phyloP scores from a whole-genome alignment of 2,888 invertebrate species.

The Sinopyrophorus schimmeli region DNA sequence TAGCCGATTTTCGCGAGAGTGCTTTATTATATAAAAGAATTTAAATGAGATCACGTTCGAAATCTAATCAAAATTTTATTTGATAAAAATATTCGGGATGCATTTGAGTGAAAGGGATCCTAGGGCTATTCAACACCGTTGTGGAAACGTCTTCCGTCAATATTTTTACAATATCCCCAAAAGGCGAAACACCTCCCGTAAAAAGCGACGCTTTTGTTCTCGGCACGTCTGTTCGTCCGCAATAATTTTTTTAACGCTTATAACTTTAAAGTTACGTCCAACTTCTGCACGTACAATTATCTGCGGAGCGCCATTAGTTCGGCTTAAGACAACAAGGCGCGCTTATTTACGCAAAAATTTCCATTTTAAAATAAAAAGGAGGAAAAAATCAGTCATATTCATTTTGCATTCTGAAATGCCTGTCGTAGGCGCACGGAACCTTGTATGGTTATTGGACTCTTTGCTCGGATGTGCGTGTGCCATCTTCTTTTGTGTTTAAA shows the following conservation, averaged over 20 bases:
- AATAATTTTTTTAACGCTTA: conserved; percentile 6
- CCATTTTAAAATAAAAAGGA: no score
- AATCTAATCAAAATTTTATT: no score
- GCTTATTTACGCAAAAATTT: not conserved
- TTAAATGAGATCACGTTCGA: no score
- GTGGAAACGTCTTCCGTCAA: conserved; percentile 1
- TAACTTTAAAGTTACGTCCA: not conserved
- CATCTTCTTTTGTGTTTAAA: conserved; percentile 21
- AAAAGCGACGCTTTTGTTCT: conserved; percentile 7
- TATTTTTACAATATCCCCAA: conserved; percentile 5
- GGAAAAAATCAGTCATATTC: conserved; percentile 2
- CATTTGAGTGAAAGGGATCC: conserved; percentile 4
- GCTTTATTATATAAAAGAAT: no score
- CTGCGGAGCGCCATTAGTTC: not conserved
- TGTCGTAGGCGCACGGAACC: conserved; percentile 10
- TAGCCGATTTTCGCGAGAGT: no score
- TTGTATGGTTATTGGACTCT: conserved; percentile 12
- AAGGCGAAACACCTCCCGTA: conserved; percentile 7
- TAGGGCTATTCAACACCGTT: not conserved
- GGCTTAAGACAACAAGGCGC: not conserved
- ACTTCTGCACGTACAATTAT: not conserved
- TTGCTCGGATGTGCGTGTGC: conserved; percentile 17
- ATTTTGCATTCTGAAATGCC: conserved; percentile 9
- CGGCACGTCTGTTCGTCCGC: not conserved
- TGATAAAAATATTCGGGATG: conserved; percentile 9